A percentile compares a stretch with the other conserved stretches of the same genome.
phyloP scores from a whole-genome alignment of 2,888 invertebrate species.

The Tortrix viridana region DNA sequence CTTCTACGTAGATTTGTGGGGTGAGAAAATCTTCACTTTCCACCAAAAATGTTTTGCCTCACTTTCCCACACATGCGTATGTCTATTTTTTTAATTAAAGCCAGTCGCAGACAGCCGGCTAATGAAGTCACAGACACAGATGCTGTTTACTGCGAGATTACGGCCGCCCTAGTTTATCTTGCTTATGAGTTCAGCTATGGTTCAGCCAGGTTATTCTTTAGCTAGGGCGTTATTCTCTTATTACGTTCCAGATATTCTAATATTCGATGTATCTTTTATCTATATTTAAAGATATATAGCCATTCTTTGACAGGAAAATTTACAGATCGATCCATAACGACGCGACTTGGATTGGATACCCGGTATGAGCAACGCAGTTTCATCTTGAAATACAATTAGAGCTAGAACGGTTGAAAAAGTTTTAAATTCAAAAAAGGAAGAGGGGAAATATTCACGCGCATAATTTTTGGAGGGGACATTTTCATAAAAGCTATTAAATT shows the following conservation, averaged over 20 bases:
- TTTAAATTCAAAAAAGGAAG: too few relatives aligned
- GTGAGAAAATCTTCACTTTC: neutral
- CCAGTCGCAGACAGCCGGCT: slow-evolving; percentile 7
- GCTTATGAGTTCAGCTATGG: neutral
- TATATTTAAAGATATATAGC: too few relatives aligned
- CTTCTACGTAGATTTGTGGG: neutral
- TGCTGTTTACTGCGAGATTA: slow-evolving; percentile 43
- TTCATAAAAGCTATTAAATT: neutral
- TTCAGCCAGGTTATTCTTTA: neutral
- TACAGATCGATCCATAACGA: too few relatives aligned
- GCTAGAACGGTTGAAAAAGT: too few relatives aligned
- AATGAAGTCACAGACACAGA: slow-evolving; percentile 51
- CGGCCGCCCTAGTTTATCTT: slow-evolving; percentile 3
- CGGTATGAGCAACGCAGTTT: too few relatives aligned
- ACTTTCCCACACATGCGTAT: neutral
- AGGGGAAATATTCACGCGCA: neutral
- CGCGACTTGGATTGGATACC: too few relatives aligned
- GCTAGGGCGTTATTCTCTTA: too few relatives aligned
- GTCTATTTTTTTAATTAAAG: neutral
- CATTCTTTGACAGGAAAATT: too few relatives aligned
- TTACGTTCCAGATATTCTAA: too few relatives aligned
- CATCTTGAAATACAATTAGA: too few relatives aligned
- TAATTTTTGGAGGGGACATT: neutral
- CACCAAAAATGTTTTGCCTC: neutral
- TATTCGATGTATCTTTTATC: too few relatives aligned